Evolutionary conservation across 2,113 vertebrate genomes (phyloP).

Genomic region (Stigmatopora nigra): DNA sequence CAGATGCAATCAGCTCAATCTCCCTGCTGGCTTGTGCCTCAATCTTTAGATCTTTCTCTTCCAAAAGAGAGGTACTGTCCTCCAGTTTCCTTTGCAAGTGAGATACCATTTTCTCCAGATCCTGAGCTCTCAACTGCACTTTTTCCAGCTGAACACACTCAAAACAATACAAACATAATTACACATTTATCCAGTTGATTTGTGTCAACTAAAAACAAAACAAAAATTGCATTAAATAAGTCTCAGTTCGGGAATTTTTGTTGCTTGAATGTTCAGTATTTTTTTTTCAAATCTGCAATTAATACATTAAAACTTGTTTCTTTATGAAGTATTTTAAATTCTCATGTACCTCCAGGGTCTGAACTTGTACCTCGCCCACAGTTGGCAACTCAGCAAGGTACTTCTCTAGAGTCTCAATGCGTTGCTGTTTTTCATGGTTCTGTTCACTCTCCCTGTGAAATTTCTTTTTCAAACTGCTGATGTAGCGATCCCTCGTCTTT

Average conservation of each 20-base stretch:
- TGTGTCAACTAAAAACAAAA: neutral
- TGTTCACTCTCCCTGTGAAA: slow-evolving; percentile 85
- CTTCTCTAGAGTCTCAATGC: slow-evolving; percentile 92
- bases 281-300: too few species aligned
- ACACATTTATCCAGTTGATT: neutral
- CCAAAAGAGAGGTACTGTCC: slow-evolving; percentile 66
- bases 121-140: slow-evolving; percentile 75
- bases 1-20: slow-evolving; percentile 81
- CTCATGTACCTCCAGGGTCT: slow-evolving; percentile 78
- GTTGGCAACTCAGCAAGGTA: slow-evolving; percentile 92
- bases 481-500: slow-evolving; percentile 93
- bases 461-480: slow-evolving; percentile 91
- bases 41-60: slow-evolving; percentile 79
- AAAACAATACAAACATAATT: neutral
- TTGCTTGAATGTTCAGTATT: too few species aligned
- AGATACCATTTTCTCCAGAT: slow-evolving; percentile 69
- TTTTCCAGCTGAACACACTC: slow-evolving; percentile 73
- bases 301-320: neutral
- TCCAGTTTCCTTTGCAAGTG: slow-evolving; percentile 72
- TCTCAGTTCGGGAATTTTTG: too few species aligned
- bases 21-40: slow-evolving; percentile 80
- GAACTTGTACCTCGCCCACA: slow-evolving; percentile 80
- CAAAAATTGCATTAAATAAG: too few species aligned
- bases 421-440: slow-evolving; percentile 86
- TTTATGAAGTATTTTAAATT: neutral